Base-by-base conservation (phyloP, 2,113 vertebrate genomes). In the Oncorhynchus keta region DNA sequence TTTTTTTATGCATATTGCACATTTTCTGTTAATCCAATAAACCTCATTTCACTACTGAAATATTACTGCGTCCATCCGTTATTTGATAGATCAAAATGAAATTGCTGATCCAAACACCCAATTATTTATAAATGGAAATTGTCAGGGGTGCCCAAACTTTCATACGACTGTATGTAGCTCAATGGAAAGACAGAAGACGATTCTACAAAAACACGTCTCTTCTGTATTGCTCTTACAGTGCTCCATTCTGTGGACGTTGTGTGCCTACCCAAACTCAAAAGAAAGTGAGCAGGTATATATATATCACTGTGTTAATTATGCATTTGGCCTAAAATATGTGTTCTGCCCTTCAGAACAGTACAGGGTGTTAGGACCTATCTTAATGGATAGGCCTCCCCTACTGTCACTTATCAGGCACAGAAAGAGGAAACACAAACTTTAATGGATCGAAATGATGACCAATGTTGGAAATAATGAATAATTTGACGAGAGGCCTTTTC, bases 391-490 rank as follows among this genome's bases (percentile, higher is more conserved):
- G 51, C 16, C 13, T 55, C 16, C 18, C n/a, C 12, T 24, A 62
- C 66, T 22, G 26, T 49, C 51, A 75, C 68, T 64, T 59, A 61
- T 66, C 64, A 11, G 49, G 13, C 24, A 70, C 11, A 49, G 26
- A 8, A 67, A 73, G 57, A 74, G 71, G 24, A 80, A 16, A 55
- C 51, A 82, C 39, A 2, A 45, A 73, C 62, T 57, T 0, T 76
- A 74, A 75, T 5, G 28, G 68, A 51, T 70, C 24, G 57, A 75
- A 45, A 77, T 68, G 57, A 88, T 81, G 24, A 90, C 82, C 79
- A 14, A 85, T 86, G 51, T 14, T 55, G 30, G 62, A 76, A 35
- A 77, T 68, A 48, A 87, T 80, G n/a, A 89, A 84, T 80, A 11
- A 85, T 85, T 77, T 51, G 45, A 65, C 67, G 26, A 77, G 67